Evolutionary conservation across 64 coral and sea anemone species (phyloP).

Genomic region (Dendrophyllia cribrosa): DNA sequence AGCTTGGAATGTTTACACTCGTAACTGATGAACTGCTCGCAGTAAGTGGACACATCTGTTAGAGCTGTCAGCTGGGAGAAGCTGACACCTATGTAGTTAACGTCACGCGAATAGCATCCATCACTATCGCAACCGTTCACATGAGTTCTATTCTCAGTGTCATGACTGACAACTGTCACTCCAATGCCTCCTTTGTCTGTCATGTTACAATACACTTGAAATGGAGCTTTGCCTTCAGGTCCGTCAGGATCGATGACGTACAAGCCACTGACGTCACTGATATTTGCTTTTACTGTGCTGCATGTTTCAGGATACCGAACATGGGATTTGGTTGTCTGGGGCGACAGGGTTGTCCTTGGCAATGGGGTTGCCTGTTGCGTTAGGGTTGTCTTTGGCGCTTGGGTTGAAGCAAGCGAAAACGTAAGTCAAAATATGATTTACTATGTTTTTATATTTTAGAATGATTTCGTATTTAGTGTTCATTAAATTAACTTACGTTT

Average conservation of each 20-base stretch:
- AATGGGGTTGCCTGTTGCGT: not conserved
- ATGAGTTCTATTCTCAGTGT: slow-evolving; percentile 10
- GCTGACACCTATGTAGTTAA: slow-evolving; percentile 17
- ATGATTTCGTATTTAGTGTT: too few species aligned
- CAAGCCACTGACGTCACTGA: not conserved
- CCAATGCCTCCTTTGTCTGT: slow-evolving; percentile 6
- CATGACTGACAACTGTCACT: slow-evolving; percentile 34
- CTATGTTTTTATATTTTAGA: too few species aligned
- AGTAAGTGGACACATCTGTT: slow-evolving; percentile 20
- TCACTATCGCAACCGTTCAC: not conserved
- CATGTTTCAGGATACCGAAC: not conserved
- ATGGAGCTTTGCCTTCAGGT: not conserved
- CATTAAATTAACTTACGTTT: too few species aligned
- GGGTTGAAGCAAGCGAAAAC: too few species aligned
- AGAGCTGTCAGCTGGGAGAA: slow-evolving; percentile 24
- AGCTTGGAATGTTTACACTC: slow-evolving; percentile 26
- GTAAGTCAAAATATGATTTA: too few species aligned
- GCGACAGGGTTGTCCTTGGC: not conserved
- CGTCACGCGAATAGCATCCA: slow-evolving; percentile 2
- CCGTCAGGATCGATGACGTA: slow-evolving; percentile 41
- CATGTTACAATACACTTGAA: slow-evolving; percentile 38
- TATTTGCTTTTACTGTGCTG: not conserved
- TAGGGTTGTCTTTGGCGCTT: too few species aligned
- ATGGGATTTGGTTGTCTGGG: not conserved
- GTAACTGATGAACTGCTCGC: slow-evolving; percentile 63